Percentiles rank a stretch among this genome's conserved stretches.
Evolutionary conservation across 2,113 vertebrate species (phyloP).

Genomic region (Himantopus leucocephalus): DNA sequence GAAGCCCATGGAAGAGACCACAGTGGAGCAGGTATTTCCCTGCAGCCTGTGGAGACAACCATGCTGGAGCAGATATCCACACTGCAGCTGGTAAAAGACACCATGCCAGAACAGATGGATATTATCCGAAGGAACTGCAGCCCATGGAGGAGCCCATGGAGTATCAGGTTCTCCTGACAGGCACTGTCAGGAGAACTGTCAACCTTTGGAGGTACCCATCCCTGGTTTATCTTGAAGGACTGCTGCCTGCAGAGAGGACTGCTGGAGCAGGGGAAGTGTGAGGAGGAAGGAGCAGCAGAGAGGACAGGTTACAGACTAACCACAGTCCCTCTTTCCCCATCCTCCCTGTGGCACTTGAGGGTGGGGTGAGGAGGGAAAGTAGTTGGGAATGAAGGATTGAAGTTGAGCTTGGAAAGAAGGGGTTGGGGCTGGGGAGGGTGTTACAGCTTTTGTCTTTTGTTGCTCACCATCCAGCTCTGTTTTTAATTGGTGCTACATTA

Average conservation of each 20-base stretch:
- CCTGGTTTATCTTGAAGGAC: neutral
- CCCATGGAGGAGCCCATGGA: neutral
- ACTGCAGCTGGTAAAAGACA: neutral
- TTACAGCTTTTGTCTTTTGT: neutral
- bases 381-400: neutral
- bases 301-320: neutral
- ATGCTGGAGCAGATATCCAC: too few species aligned
- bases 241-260: neutral
- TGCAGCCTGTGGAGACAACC: too few species aligned
- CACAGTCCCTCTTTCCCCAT: neutral
- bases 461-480: neutral
- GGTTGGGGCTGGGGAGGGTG: neutral
- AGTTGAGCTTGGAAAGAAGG: neutral
- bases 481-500: neutral
- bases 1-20: neutral
- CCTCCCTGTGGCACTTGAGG: neutral
- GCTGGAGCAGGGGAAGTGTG: neutral
- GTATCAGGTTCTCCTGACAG: neutral
- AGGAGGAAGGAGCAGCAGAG: neutral
- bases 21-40: neutral
- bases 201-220: neutral
- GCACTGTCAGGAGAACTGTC: neutral
- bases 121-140: neutral
- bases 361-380: neutral
- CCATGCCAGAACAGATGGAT: too few species aligned